Evolutionary conservation across 2,113 vertebrate species (phyloP).

Genomic region (Epinephelus cyanopodus): DNA sequence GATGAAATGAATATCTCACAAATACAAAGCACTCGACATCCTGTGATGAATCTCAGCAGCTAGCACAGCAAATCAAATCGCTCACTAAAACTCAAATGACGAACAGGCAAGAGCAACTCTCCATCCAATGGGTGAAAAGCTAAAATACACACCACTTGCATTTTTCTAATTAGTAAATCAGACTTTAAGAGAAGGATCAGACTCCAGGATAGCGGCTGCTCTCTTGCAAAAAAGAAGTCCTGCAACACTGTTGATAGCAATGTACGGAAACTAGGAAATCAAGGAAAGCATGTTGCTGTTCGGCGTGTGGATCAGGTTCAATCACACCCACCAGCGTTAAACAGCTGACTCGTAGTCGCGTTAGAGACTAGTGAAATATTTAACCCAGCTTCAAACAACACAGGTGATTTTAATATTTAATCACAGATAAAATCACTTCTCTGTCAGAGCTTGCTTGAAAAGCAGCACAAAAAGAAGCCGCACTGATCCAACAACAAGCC

Average conservation of each 20-base stretch:
- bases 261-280: not conserved
- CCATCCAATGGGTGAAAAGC: not conserved
- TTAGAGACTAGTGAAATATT: not conserved
- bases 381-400: slow-evolving; percentile 7
- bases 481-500: not conserved
- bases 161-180: not conserved
- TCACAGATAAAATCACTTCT: not conserved
- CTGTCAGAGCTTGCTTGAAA: not conserved
- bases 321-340: not conserved
- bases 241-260: too few relatives aligned
- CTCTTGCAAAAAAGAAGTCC: not conserved
- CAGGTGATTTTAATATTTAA: not conserved
- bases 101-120: not conserved
- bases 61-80: not conserved
- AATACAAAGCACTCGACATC: not conserved
- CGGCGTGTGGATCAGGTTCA: not conserved
- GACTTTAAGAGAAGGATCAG: not conserved
- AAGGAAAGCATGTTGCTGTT: not conserved
- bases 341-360: not conserved
- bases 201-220: not conserved
- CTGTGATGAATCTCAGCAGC: not conserved
- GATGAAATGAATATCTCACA: not conserved
- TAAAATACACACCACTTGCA: not conserved
- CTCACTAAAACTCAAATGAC: not conserved
- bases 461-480: not conserved